Percentiles rank a stretch among this genome's conserved stretches.
phyloP scores from a whole-genome alignment of 2,797 vertebrate species.

The Poecile montanus region DNA sequence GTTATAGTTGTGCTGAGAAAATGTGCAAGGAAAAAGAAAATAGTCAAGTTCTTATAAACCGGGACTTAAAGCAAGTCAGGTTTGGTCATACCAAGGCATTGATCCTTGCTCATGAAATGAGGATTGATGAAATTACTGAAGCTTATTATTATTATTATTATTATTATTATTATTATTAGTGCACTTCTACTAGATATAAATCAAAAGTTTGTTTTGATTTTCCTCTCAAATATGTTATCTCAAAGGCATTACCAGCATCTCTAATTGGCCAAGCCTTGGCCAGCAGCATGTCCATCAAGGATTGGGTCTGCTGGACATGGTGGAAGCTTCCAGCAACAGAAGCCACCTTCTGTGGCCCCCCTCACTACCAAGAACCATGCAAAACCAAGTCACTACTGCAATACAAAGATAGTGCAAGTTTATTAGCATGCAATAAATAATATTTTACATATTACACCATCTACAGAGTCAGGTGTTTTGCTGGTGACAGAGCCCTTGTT shows the following conservation, averaged over 20 bases:
- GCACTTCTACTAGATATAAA: background rate
- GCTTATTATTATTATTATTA: background rate
- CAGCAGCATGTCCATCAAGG: background rate
- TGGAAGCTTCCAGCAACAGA: background rate
- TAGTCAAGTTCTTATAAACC: background rate
- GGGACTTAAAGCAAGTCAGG: background rate
- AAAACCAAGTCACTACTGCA: background rate
- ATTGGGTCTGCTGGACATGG: background rate
- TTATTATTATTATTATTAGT: background rate
- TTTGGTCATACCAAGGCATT: background rate
- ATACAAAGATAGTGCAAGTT: background rate
- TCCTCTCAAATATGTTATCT: background rate
- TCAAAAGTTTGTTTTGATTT: background rate
- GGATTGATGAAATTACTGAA: background rate
- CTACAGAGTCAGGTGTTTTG: background rate
- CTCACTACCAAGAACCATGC: background rate
- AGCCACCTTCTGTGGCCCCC: background rate
- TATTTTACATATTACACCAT: too few relatives aligned
- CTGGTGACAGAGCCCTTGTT: background rate
- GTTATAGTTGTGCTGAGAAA: background rate
- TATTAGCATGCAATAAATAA: background rate
- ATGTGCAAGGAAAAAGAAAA: background rate
- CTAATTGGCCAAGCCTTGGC: background rate
- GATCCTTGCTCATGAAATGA: background rate
- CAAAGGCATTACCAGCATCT: too few relatives aligned